Evolutionary conservation across 30 jellyfish, hydroid and myxozoan species (phyloP).

Genomic region (Hydractinia symbiolongicarpus): DNA sequence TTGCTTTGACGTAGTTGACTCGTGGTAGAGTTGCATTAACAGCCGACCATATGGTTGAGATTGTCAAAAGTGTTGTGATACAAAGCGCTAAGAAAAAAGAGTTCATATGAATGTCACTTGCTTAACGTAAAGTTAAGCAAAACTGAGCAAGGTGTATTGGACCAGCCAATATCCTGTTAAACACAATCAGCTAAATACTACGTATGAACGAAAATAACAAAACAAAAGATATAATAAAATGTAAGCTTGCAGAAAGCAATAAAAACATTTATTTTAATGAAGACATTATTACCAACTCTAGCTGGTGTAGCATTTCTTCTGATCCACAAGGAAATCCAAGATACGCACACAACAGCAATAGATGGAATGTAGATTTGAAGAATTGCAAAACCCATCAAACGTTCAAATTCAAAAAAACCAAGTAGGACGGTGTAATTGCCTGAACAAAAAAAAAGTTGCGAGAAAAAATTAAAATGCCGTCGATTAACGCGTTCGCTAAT

Average conservation of each 20-base stretch:
- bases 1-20: slow-evolving; percentile 83
- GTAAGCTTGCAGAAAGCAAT: too few species aligned
- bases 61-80: slow-evolving; percentile 80
- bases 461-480: not conserved
- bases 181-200: too few species aligned
- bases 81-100: slow-evolving; percentile 51
- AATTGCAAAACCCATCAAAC: slow-evolving; percentile 60
- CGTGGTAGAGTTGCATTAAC: slow-evolving; percentile 85
- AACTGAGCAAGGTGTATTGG: too few species aligned
- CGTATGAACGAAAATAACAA: not conserved
- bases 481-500: not conserved
- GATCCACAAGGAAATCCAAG: slow-evolving; percentile 92
- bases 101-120: not conserved
- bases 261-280: not conserved
- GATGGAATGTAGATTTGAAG: slow-evolving; percentile 83
- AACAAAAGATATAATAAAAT: not conserved
- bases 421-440: slow-evolving; percentile 64
- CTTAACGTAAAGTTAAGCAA: too few species aligned
- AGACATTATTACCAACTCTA: slow-evolving; percentile 43
- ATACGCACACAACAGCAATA: slow-evolving; percentile 74
- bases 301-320: slow-evolving; percentile 80
- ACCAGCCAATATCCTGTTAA: too few species aligned
- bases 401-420: slow-evolving; percentile 56
- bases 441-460: not conserved
- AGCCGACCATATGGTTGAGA: slow-evolving; percentile 83